These are phyloP conservation scores for Monopterus albus DNA, from an alignment of 2,113 vertebrate species.

Conservation along the genomic window DNA sequence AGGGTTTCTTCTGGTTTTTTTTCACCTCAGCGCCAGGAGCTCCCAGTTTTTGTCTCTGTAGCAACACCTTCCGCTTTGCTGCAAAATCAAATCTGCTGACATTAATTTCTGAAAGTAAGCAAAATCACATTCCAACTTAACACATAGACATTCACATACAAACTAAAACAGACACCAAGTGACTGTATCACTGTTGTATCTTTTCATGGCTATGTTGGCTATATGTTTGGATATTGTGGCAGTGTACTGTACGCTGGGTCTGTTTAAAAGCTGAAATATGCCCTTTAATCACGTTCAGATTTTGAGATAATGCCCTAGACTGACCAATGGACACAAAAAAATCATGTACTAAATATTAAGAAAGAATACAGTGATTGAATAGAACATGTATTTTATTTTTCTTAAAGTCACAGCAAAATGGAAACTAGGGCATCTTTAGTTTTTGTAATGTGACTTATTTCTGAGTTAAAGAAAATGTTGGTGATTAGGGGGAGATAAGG, in stretches of 20 bases:
- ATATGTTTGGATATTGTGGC: neutral
- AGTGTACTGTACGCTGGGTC: neutral
- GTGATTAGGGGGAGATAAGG: neutral
- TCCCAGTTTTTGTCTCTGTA: constrained; percentile 18
- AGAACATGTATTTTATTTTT: neutral
- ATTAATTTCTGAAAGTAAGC: constrained; percentile 10
- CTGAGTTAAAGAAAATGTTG: neutral
- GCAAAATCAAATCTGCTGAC: constrained; percentile 27
- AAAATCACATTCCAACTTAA: neutral
- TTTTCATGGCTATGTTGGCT: neutral
- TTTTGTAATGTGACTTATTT: neutral
- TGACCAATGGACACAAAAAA: too few species aligned
- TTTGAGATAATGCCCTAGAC: too few species aligned
- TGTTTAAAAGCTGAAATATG: neutral
- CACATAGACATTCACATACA: neutral
- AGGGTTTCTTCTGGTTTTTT: constrained; percentile 33
- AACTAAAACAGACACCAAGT: neutral
- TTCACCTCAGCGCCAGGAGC: constrained; percentile 10
- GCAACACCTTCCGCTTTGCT: constrained; percentile 6
- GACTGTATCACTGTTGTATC: neutral
- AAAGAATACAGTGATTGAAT: neutral
- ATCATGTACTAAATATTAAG: too few species aligned
- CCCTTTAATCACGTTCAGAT: neutral
- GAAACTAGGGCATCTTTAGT: neutral
- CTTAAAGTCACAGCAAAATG: neutral